Evolutionary conservation across 2,797 vertebrate species (phyloP), one percentile per base, ranked within the genome.

Genomic region (Sandelia bainsii): DNA sequence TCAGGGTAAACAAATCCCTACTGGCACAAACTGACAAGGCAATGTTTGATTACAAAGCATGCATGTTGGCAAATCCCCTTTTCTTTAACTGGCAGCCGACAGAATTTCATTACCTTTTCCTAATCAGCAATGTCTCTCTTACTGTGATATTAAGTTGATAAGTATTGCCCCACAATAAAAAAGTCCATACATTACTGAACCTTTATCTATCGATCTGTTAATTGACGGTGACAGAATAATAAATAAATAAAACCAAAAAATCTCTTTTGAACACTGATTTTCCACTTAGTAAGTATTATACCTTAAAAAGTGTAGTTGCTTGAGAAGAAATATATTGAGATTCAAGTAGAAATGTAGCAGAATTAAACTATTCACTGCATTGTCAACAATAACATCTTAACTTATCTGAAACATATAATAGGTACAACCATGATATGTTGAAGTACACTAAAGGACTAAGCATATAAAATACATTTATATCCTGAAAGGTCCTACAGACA

Each of bases 1-100:
- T 85, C 76, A 78, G 49, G 59, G 42, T 46, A 74, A 77, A 87
- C 74, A 64, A 57, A 54, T 67, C 40, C 45, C 56, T 67, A 51
- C 51, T 59, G 27, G 59, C 39, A 67, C 29, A 65, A 48, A 60
- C 58, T 50, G 54, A 78, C 42, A 29, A 64, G 12, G 32, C 14
- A 32, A 58, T 59, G 37, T 56, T 59, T 80, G 60, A 78, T 62
- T 42, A 76, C 59, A 74, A 77, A 73, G 74, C 54, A 52, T n/a
- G 74, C 54, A 52, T 20, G 16, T 60, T 40, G 16, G 12, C 19
- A 44, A 54, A 58, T 13, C 1, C 16, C 23, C 40, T 44, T 3
- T 16, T 48, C 11, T 39, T 29, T 10, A 29, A 58, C 48, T 61
- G 22, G 9, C n/a, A 45, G 19, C 10, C 34, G 25, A 45, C 5